Base-by-base conservation (phyloP, 2,797 vertebrate species). In the Tolypeutes matacus region DNA sequence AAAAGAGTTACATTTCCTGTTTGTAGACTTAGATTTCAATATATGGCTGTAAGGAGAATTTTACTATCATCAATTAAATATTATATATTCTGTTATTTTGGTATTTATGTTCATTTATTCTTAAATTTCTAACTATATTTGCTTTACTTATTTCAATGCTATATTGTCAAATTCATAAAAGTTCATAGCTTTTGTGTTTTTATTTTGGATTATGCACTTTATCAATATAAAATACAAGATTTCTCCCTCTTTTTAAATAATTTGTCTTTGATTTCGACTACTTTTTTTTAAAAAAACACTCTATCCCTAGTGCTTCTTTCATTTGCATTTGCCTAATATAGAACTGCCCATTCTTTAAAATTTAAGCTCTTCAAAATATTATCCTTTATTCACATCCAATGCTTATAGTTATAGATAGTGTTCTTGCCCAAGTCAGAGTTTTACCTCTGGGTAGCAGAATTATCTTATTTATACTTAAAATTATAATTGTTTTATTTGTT, bases 1-100 rank as follows among this genome's bases (percentile, higher is more conserved):
- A 86, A 53, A 91, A 87, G 7, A 87, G 62, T 89, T 93, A n/a
- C 5, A 86, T 70, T 92, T 97, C 69, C 10, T 69, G n/a, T 77
- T 86, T 92, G 20, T 84, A 82, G 20, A 76, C 84, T 80, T 78
- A 60, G 34, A 67, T 25, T 49, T 96, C 21, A 81, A 64, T 31
- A 65, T 25, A 21, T 84, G 51, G 31, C 49, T 84, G 21, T 75
- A 65, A 39, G 39, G n/a, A 84, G 73, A 83, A 84, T 65, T 77
- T 85, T 77, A 86, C 83, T 89, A 7, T 11, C 42, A 73, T 53
- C 80, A 73, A 49, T 92, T 90, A 49, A 10, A 65, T 51, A 83
- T 39, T 76, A 5, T 27, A 15, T 70, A 60, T 86, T 11, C 3
- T 46, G 21, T 21, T 56, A 81, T 64, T 95, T 46, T 36, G 81